phyloP scores from a whole-genome alignment of 2,888 invertebrate genomes.

The Limenitis camilla region DNA sequence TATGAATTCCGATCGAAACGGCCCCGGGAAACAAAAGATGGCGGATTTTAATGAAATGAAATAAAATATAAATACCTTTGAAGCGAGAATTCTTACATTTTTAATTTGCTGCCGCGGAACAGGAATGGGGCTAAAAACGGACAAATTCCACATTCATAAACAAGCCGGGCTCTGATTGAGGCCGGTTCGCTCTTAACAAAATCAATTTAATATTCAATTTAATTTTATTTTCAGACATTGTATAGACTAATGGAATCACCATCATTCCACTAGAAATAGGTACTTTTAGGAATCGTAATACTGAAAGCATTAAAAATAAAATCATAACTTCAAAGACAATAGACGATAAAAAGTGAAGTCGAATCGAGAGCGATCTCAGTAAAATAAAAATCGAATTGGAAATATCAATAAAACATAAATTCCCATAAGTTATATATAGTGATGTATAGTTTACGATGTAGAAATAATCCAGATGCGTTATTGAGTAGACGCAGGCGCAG shows the following conservation, averaged over 20 bases:
- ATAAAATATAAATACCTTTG: slow-evolving; percentile 73
- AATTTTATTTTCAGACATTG: slow-evolving; percentile 8
- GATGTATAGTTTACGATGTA: slow-evolving; percentile 19
- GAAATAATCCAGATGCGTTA: slow-evolving; percentile 36
- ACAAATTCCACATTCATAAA: slow-evolving; percentile 64
- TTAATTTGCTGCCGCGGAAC: slow-evolving; percentile 68
- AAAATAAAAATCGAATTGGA: slow-evolving; percentile 5
- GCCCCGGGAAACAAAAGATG: slow-evolving; percentile 72
- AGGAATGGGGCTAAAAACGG: slow-evolving; percentile 65
- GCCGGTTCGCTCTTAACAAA: slow-evolving; percentile 23
- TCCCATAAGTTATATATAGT: slow-evolving; percentile 14
- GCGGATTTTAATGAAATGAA: slow-evolving; percentile 73
- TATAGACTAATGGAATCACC: not conserved
- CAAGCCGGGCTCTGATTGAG: slow-evolving; percentile 30
- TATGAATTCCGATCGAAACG: slow-evolving; percentile 72
- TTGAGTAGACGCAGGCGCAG: slow-evolving; percentile 51
- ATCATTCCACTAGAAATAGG: not conserved
- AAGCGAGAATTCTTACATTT: slow-evolving; percentile 74
- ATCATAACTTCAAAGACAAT: slow-evolving; percentile 6
- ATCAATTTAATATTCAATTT: slow-evolving; percentile 24
- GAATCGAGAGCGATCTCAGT: slow-evolving; percentile 9
- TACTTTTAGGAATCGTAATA: not conserved
- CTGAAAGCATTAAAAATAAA: slow-evolving; percentile 1
- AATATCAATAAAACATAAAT: slow-evolving; percentile 11
- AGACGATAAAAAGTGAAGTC: slow-evolving; percentile 2